phyloP scores from a whole-genome alignment of 2,797 vertebrate species.

The Karalla daura region DNA sequence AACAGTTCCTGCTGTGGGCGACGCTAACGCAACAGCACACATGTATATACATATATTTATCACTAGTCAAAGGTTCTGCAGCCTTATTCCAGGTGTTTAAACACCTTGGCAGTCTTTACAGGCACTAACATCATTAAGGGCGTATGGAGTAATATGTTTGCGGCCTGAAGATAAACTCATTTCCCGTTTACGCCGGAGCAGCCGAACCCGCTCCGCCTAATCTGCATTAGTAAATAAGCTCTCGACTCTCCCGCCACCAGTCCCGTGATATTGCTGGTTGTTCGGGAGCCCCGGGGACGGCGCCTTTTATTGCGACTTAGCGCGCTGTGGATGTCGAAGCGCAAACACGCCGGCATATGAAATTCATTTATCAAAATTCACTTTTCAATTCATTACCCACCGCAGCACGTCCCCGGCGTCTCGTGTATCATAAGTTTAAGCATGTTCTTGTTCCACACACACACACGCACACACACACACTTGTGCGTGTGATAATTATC shows the following conservation, averaged over 20 bases:
- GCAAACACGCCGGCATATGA: slow-evolving; percentile 35
- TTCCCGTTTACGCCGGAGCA: slow-evolving; percentile 51
- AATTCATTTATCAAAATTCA: slow-evolving; percentile 70
- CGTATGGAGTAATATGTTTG: slow-evolving; percentile 19
- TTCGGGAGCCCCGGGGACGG: slow-evolving; percentile 42
- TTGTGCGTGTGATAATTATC: slow-evolving; percentile 70
- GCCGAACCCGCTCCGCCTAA: slow-evolving; percentile 46
- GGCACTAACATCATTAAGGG: slow-evolving; percentile 20
- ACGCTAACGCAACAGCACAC: slow-evolving; percentile 3
- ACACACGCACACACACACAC: slow-evolving; percentile 15
- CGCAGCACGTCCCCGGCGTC: slow-evolving; percentile 40
- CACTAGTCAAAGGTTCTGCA: slow-evolving; percentile 13
- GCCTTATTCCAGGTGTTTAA: slow-evolving; percentile 5
- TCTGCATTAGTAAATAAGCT: slow-evolving; percentile 56
- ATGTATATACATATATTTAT: no score
- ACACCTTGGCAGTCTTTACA: slow-evolving; percentile 6
- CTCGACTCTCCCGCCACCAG: slow-evolving; percentile 24
- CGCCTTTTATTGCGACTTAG: slow-evolving; percentile 52
- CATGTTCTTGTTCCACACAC: slow-evolving; percentile 24
- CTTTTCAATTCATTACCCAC: slow-evolving; percentile 62
- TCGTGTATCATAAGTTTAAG: slow-evolving; percentile 45
- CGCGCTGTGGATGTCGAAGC: slow-evolving; percentile 54
- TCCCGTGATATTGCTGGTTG: slow-evolving; percentile 32
- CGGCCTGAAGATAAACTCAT: slow-evolving; percentile 38
- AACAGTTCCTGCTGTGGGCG: background rate